Base-by-base conservation (phyloP, 2,797 vertebrate genomes). In the Antrozous pallidus region DNA sequence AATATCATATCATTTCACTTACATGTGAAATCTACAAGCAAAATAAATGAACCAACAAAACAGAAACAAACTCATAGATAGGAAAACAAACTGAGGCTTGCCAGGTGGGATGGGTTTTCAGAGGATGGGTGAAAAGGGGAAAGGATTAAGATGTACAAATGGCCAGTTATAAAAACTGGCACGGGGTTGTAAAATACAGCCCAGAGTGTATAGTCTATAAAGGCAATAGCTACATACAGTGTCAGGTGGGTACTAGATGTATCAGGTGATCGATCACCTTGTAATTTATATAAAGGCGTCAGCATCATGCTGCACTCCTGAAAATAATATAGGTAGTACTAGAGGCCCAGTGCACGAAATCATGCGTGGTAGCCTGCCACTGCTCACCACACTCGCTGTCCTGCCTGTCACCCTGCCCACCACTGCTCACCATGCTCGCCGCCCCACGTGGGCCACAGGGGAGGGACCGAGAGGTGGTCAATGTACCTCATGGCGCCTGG, bases 391-490 rank as follows among this genome's bases (percentile, higher is more conserved):
- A 6, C 49, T 51, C 18, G 18, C 49, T 6, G 42, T 42, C 42
- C 51, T 3, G 8, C 51, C 51, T n/a, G n/a, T n/a, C n/a, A n/a
- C n/a, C n/a, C n/a, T n/a, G 54, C 22, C 51, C 7, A 0, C 20
- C 17, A 2, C 18, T 54, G 51, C 7, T 54, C 7, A n/a, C 51
- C 18, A 8, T 3, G 8, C 51, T 20, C 51, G 7, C 18, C 51
- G 3, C 54, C 54, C 26, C 22, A 0, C 0, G 8, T 56, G 54
- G 54, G 22, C 22, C 22, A 1, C 4, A 1, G 9, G 54, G 54
- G 22, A 24, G 22, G 22, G 54, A 56, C 20, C 8, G 9, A 56
- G 9, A 56, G 24, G 54, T 24, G 54, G 54, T 11, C 54, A 24
- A 11, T 56, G 54, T 9, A 24, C 54, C 54, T 10, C 54, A 24